Percentiles rank a stretch among this genome's conserved stretches.
Conservation (phyloP, 2,113 vertebrate genomes). For the Eubucco bourcierii region DNA sequence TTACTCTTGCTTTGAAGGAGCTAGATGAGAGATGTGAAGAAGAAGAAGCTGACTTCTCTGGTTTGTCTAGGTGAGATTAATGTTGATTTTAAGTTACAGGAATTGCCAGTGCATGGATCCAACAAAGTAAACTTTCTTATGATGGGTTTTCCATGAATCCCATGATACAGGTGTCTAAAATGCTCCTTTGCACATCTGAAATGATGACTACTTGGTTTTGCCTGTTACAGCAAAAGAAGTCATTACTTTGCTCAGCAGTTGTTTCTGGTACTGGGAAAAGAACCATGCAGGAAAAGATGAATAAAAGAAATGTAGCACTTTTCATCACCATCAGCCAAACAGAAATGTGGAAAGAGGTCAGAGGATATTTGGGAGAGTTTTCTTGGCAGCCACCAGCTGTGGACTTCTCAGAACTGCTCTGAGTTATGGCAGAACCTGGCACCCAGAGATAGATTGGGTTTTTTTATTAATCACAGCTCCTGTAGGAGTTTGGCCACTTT, state of each 20-base stretch:
- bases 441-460: not conserved
- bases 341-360: not conserved
- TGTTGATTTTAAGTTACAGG: not conserved
- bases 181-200: not conserved
- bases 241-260: not conserved
- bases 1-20: constrained; percentile 94
- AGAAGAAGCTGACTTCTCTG: constrained; percentile 91
- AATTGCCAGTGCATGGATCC: not conserved
- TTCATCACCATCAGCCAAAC: not conserved
- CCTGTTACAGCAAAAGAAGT: not conserved
- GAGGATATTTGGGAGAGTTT: not conserved
- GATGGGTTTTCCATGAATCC: not conserved
- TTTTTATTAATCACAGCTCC: not conserved
- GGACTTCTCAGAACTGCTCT: not conserved
- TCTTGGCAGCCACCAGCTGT: not conserved
- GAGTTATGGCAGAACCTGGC: not conserved
- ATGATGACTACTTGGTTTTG: not conserved
- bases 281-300: not conserved
- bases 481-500: not conserved
- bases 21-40: constrained; percentile 96
- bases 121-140: not conserved
- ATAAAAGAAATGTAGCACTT: not conserved
- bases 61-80: constrained; percentile 87
- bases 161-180: not conserved
- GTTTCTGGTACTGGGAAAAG: not conserved